Evolutionary conservation across 2,888 invertebrate species (phyloP).

Genomic region (Sphaerophoria taeniata): DNA sequence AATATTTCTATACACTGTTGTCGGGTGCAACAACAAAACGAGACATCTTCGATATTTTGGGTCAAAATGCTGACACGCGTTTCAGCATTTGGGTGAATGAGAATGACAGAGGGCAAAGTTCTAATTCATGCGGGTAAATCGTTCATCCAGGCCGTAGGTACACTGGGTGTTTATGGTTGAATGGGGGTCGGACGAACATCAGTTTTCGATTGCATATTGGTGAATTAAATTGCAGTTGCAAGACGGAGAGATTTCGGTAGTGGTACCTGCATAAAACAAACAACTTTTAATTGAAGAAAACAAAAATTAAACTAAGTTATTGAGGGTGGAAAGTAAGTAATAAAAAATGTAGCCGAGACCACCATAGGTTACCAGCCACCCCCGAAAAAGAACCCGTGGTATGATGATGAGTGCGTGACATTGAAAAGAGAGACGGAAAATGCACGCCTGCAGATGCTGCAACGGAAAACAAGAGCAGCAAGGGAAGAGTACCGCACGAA

Average conservation of each 20-base stretch:
- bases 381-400: too few relatives aligned
- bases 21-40: constrained; percentile 1
- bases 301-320: neutral
- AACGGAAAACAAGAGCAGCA: too few relatives aligned
- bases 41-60: constrained; percentile 9
- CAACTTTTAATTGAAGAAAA: constrained; percentile 45
- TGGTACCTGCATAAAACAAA: constrained; percentile 62
- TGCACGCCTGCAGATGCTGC: too few relatives aligned
- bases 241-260: constrained; percentile 33
- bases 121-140: constrained; percentile 50
- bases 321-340: constrained; percentile 62
- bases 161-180: too few relatives aligned
- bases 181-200: constrained; percentile 9
- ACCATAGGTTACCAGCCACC: too few relatives aligned
- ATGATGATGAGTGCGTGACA: too few relatives aligned
- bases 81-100: constrained; percentile 4
- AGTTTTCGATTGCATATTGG: constrained; percentile 14
- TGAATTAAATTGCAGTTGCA: constrained; percentile 52
- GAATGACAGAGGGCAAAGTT: constrained; percentile 22
- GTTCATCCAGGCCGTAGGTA: too few relatives aligned
- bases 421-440: too few relatives aligned
- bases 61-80: constrained; percentile 55
- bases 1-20: constrained; percentile 12
- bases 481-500: too few relatives aligned
- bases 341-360: too few relatives aligned